These are phyloP conservation scores for Spilogale gracilis DNA, from an alignment of 2,113 vertebrate species.

Conservation along the genomic window DNA sequence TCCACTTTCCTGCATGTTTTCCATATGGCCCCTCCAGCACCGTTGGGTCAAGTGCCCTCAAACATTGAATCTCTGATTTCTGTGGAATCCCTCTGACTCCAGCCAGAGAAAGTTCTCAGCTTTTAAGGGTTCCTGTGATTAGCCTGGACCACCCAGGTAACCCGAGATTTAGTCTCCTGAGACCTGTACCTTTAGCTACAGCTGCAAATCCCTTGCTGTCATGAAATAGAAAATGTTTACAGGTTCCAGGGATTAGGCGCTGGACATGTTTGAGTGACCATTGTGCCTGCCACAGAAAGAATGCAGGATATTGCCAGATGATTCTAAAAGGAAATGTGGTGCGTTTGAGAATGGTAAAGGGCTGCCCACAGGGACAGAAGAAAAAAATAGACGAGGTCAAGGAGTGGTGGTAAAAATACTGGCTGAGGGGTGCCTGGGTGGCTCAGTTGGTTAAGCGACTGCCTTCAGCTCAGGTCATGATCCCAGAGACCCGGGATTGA, in stretches of 20 bases:
- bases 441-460: no score
- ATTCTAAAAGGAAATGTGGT: neutral
- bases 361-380: neutral
- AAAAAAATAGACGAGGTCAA: neutral
- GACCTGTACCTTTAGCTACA: neutral
- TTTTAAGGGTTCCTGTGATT: neutral
- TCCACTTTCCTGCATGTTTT: neutral
- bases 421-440: no score
- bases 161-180: neutral
- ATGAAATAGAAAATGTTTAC: neutral
- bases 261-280: neutral
- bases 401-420: neutral
- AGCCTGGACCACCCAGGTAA: neutral
- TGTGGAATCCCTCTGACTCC: neutral
- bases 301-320: neutral
- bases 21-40: accelerated
- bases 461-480: no score
- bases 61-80: neutral
- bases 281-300: neutral
- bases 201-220: neutral
- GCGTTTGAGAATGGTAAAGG: neutral
- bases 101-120: neutral
- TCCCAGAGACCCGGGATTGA: no score
- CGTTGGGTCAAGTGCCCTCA: neutral
- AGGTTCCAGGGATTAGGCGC: neutral